Base-by-base conservation (phyloP, 2,797 vertebrate genomes). In the Coluber constrictor region DNA sequence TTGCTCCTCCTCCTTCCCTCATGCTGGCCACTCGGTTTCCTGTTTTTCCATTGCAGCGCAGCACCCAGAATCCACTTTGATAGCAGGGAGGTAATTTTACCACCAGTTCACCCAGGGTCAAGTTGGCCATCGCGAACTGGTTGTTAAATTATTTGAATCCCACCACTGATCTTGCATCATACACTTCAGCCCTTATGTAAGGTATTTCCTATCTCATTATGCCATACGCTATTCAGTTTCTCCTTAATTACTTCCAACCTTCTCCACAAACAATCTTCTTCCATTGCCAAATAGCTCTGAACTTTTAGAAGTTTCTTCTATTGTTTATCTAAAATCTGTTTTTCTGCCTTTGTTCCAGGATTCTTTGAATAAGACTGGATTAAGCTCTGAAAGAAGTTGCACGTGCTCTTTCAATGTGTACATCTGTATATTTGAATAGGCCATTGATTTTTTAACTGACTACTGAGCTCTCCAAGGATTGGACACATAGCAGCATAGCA, bases 51-150 rank as follows among this genome's bases (percentile, higher is more conserved):
- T 59, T 20, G 57, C 57, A 59, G 57, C 57, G 1, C 57, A 59
- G 1, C 5, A 20, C 57, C 18, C 57, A 59, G 18, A 59, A 59
- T 59, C 57, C 57, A 59, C 18, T 59, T 59, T 59, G 57, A 59
- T 59, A 20, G 18, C 6, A 5, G 57, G 56, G 56, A 1, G 4
- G 16, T 59, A 20, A 59, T 59, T 20, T 59, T 59, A 59, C 5
- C 20, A 20, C 18, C 5, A 18, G 18, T 59, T 59, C 18, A 0
- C 57, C 57, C 18, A 59, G 9, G 51, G 56, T 57, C 56, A 57
- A 1, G 18, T 59, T 59, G 57, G 57, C 5, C 57, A 20, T 23
- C 57, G 0, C 0, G 5, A 59, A 59, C 15, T 5, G 0, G 18
- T 5, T 23, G 18, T 59, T 59, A 56, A 56, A 56, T 56, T 56